phyloP scores from a whole-genome alignment of 2,797 vertebrate genomes.

The Pseudochirops corinnae region DNA sequence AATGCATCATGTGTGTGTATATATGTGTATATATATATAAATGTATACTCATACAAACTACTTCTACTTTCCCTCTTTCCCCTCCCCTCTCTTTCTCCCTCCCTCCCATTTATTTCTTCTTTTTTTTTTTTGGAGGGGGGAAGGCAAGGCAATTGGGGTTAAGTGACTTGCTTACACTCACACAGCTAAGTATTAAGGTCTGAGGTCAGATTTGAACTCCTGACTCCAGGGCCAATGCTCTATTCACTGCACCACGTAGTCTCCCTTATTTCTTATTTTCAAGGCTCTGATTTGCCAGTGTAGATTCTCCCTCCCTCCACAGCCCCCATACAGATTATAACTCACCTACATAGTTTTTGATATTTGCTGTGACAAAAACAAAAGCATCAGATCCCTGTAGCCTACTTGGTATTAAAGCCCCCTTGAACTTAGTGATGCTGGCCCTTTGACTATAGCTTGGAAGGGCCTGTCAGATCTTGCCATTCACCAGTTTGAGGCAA shows the following conservation, averaged over 20 bases:
- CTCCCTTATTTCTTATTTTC: not conserved
- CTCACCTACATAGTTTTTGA: not conserved
- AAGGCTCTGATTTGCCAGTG: not conserved
- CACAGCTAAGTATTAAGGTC: too few species aligned
- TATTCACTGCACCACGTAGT: too few species aligned
- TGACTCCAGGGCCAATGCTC: too few species aligned
- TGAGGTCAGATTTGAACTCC: too few species aligned
- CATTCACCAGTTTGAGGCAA: not conserved
- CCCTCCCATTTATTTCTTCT: not conserved
- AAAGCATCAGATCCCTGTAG: not conserved
- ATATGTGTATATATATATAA: not conserved
- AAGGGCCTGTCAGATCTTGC: not conserved
- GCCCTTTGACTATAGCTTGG: not conserved
- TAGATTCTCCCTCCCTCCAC: not conserved
- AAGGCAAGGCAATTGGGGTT: too few species aligned
- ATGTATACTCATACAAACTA: not conserved
- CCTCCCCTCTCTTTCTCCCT: not conserved
- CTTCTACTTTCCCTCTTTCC: not conserved
- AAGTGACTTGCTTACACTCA: too few species aligned
- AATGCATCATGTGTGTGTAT: too few species aligned
- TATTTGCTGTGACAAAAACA: not conserved
- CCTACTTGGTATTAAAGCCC: not conserved
- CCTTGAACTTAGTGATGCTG: not conserved
- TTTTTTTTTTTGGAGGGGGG: too few species aligned
- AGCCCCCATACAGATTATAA: not conserved